A percentile compares a stretch with the other conserved stretches of the same genome.
These are phyloP conservation scores for Phataginus tricuspis DNA, from an alignment of 2,797 vertebrate species.

Conservation along the genomic window DNA sequence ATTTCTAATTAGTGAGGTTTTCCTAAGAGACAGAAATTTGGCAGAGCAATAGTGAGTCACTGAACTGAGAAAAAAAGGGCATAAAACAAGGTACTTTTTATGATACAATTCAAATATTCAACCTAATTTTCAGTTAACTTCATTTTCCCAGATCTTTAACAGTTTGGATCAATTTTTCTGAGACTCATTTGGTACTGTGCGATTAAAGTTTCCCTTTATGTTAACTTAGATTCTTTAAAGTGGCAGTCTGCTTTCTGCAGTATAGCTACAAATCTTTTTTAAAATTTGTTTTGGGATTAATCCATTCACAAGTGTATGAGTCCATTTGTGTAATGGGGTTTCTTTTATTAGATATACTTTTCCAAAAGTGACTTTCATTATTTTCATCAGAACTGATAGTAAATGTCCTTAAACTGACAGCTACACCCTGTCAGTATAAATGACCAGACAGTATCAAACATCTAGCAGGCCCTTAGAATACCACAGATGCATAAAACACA, in stretches of 20 bases:
- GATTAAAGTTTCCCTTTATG: not conserved
- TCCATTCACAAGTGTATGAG: not conserved
- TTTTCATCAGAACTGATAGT: not conserved
- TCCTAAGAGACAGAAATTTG: constrained; percentile 38
- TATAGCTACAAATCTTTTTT: not conserved
- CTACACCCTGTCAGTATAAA: not conserved
- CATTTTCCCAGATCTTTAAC: not conserved
- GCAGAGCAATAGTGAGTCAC: constrained; percentile 13
- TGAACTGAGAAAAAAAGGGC: constrained; percentile 31
- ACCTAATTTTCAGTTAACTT: constrained; percentile 54
- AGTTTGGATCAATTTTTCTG: constrained; percentile 17
- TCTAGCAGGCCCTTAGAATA: not conserved
- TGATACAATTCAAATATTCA: constrained; percentile 36
- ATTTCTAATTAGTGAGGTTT: constrained; percentile 39
- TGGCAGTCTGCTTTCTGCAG: not conserved
- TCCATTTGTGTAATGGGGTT: not conserved
- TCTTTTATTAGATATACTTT: not conserved
- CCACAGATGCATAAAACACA: not conserved
- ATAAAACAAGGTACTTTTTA: constrained; percentile 32
- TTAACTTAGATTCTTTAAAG: constrained; percentile 14
- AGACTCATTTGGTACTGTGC: not conserved
- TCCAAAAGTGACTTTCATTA: not conserved
- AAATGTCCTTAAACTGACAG: not conserved
- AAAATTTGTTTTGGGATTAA: not conserved
- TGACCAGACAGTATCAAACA: not conserved